Base-by-base conservation (phyloP, 2,888 invertebrate genomes). In the Oscheius sp. region DNA sequence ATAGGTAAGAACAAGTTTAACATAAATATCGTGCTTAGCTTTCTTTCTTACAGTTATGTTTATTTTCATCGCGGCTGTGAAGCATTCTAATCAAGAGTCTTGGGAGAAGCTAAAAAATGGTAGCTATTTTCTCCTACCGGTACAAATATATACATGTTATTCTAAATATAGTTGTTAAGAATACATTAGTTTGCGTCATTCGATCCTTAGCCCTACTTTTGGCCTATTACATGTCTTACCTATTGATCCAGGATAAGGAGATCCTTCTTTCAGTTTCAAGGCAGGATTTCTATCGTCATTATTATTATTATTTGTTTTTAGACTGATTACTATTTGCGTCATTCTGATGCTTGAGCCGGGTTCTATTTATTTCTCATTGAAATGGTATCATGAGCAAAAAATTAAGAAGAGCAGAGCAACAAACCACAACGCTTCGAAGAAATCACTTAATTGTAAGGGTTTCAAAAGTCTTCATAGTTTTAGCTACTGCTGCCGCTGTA, bases 51-150 rank as follows among this genome's bases (percentile, higher is more conserved):
- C n/a, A n/a, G n/a, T 36, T 38, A 36, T 56, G 17, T 3, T 36
- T 8, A 33, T 24, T 2, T 6, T 38, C 2, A 38, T 56, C 22
- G 20, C 22, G 6, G 56, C 56, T 9, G 17, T 33, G 6, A 17
- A 17, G 3, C 38, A 30, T 2, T 44, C 24, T 6, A 41, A 38
- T 26, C 41, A 59, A 22, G 41, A 17, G 14, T 28, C 14, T 28
- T 59, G 41, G 24, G 59, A 59, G n/a, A n/a, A 22, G n/a, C 59
- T 41, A 12, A 12, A 30, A 26, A 41, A 26, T 6, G 28, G 28
- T 30, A 59, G 44, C 8, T 59, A 59, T 22, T 28, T 59, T 41
- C 28, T 59, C 4, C 26, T 59, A n/a, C 59, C 59, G 24, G 59
- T 59, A 44, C 12, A 36, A 32, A 41, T n/a, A n/a, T n/a, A 3